A percentile compares a stretch with the other conserved stretches of the same genome.
Evolutionary conservation across 2,797 vertebrate genomes (phyloP).

Genomic region (Phylloscopus collybita): DNA sequence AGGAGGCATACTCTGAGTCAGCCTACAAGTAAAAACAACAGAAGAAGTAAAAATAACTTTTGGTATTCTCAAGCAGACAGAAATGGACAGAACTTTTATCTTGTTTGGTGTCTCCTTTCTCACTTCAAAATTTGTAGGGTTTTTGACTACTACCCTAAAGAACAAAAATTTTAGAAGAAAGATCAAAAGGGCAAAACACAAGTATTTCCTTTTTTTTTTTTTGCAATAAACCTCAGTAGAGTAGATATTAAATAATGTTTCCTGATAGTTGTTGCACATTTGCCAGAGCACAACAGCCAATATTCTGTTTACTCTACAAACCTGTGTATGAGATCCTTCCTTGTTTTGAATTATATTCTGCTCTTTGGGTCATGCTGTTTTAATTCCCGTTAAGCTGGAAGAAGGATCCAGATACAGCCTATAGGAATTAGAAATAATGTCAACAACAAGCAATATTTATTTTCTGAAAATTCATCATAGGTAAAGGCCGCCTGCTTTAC

Average conservation of each 20-base stretch:
- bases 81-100: neutral
- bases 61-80: neutral
- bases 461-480: slow-evolving; percentile 3
- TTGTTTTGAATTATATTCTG: neutral
- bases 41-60: neutral
- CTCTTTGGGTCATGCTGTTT: neutral
- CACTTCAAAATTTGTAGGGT: neutral
- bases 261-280: neutral
- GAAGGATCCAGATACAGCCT: neutral
- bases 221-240: neutral
- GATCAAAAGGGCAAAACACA: neutral
- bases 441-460: neutral
- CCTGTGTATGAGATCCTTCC: neutral
- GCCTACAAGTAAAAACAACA: neutral
- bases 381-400: neutral
- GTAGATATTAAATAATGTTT: neutral
- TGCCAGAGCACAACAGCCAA: neutral
- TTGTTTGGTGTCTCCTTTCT: neutral
- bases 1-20: neutral
- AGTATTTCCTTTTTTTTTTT: neutral
- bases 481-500: neutral
- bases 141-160: neutral
- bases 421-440: neutral
- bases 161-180: neutral
- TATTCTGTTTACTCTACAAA: neutral